Evolutionary conservation across 2,888 invertebrate genomes (phyloP).

Genomic region (Schizotus pectinicornis): DNA sequence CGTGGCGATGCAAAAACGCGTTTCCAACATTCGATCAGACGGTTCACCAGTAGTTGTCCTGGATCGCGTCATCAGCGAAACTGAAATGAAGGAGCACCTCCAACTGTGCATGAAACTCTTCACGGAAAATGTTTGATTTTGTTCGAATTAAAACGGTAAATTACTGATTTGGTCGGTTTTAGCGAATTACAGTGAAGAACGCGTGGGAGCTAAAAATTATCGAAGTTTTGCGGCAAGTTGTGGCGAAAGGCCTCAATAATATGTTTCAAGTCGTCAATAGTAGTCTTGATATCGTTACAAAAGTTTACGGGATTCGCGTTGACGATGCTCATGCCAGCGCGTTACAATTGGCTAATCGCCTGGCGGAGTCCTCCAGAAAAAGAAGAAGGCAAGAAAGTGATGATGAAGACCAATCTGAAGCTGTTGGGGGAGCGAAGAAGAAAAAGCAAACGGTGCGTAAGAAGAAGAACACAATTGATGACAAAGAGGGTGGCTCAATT

Average conservation of each 20-base stretch:
- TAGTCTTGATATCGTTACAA: conserved; percentile 86
- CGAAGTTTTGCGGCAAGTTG: conserved; percentile 80
- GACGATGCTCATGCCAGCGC: conserved; percentile 84
- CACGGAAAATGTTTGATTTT: conserved; percentile 73
- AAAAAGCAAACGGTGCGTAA: conserved; percentile 38
- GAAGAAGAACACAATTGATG: conserved; percentile 42
- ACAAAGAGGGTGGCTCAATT: conserved; percentile 39
- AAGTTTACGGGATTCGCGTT: conserved; percentile 86
- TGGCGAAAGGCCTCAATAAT: conserved; percentile 72
- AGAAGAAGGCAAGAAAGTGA: conserved; percentile 40
- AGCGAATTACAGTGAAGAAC: conserved; percentile 89
- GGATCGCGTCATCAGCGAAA: conserved; percentile 43
- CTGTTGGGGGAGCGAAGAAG: conserved; percentile 31
- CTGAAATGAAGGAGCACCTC: conserved; percentile 71
- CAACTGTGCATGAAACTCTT: conserved; percentile 79
- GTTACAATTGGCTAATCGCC: conserved; percentile 76
- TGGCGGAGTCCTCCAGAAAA: conserved; percentile 52
- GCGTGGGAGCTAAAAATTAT: conserved; percentile 88
- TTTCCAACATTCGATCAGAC: conserved; percentile 2
- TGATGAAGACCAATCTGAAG: conserved; percentile 19
- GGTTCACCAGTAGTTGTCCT: conserved; percentile 13
- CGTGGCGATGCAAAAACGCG: conserved; percentile 7
- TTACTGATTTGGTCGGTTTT: conserved; percentile 42
- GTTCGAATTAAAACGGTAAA: conserved; percentile 3
- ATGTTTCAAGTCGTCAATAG: conserved; percentile 82